These are phyloP conservation scores for Nothura maculosa DNA, from an alignment of 2,797 vertebrate species.

Conservation along the genomic window DNA sequence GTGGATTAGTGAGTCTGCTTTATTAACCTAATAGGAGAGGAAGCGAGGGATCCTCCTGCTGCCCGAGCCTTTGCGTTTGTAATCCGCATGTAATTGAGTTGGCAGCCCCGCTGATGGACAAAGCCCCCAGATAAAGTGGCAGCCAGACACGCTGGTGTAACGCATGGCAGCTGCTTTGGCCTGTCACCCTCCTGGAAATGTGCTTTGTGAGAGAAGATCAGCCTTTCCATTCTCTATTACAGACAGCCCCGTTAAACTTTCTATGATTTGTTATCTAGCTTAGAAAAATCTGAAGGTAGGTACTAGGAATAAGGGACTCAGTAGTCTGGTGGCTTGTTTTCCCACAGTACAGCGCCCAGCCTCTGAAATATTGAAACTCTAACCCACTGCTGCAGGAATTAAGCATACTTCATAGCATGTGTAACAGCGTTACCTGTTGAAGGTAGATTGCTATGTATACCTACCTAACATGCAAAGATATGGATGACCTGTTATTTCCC, in stretches of 20 bases:
- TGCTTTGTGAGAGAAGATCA: not conserved
- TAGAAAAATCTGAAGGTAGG: not conserved
- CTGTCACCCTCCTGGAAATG: not conserved
- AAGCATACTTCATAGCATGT: not conserved
- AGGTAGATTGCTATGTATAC: not conserved
- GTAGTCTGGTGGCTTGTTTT: not conserved
- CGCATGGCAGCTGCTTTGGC: not conserved
- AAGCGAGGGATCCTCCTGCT: not conserved
- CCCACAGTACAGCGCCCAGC: not conserved
- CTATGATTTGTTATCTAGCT: not conserved
- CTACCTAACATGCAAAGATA: too few relatives aligned
- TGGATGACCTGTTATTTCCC: not conserved
- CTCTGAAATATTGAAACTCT: not conserved
- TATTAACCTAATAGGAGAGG: not conserved
- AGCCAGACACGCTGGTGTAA: not conserved
- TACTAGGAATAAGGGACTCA: not conserved
- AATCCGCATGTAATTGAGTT: not conserved
- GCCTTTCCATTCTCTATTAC: not conserved
- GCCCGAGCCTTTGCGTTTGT: slow-evolving; percentile 1
- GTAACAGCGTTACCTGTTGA: not conserved
- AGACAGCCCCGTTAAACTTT: not conserved
- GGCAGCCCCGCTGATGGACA: slow-evolving; percentile 4
- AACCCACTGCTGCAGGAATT: not conserved
- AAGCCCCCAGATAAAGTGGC: slow-evolving; percentile 9
- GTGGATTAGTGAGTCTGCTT: not conserved